Percentiles rank a stretch among this genome's conserved stretches.
Evolutionary conservation across 1,140 invertebrate genomes (phyloP).

Genomic region (Bombus superbus): DNA sequence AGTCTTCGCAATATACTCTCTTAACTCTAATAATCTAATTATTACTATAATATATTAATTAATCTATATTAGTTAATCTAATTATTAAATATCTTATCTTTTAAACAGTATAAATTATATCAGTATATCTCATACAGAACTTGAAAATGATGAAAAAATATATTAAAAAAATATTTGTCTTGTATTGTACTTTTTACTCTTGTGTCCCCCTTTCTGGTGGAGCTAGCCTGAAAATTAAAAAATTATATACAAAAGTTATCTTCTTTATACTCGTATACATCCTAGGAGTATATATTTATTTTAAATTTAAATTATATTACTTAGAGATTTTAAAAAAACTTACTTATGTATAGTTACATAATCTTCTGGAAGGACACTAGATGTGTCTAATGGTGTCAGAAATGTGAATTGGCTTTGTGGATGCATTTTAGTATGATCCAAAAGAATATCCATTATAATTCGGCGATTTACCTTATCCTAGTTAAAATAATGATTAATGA

Average conservation of each 20-base stretch:
- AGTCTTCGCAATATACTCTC: neutral
- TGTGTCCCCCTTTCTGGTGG: constrained; percentile 60
- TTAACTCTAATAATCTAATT: neutral
- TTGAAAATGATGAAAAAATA: neutral
- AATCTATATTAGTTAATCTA: neutral
- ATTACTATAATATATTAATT: too few relatives aligned
- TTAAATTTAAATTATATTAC: constrained; percentile 11
- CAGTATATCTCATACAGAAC: neutral
- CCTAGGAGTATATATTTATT: neutral
- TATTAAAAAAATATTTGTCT: neutral
- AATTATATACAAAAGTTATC: constrained; percentile 2
- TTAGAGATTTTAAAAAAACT: constrained; percentile 40
- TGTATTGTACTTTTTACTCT: neutral
- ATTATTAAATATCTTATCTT: neutral
- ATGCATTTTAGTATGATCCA: constrained; percentile 85
- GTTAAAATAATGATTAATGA: constrained; percentile 40
- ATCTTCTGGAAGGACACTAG: constrained; percentile 81
- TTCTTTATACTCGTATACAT: neutral
- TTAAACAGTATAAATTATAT: neutral
- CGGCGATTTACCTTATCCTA: constrained; percentile 90
- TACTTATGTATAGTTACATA: constrained; percentile 85
- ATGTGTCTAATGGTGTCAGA: constrained; percentile 89
- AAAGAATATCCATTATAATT: constrained; percentile 87
- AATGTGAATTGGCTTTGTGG: constrained; percentile 88
- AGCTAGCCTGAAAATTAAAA: constrained; percentile 65